Evolutionary conservation across 2,113 vertebrate genomes (phyloP).

Genomic region (Martes martes): DNA sequence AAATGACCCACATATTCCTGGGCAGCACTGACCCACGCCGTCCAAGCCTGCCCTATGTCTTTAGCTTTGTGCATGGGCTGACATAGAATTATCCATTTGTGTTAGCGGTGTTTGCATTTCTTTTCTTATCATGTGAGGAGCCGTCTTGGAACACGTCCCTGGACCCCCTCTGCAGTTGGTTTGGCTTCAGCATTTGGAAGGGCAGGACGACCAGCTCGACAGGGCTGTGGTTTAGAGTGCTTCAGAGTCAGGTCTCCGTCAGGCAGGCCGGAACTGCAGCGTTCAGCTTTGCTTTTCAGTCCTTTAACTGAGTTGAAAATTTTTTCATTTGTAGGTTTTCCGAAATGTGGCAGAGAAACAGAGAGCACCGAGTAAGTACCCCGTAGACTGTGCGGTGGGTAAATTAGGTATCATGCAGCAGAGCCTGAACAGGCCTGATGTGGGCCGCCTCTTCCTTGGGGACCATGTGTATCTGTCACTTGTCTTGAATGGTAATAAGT

Average conservation of each 20-base stretch:
- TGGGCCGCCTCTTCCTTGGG: accelerated
- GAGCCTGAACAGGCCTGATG: neutral
- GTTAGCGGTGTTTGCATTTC: neutral
- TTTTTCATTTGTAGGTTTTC: neutral
- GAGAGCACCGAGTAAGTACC: neutral
- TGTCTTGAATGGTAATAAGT: neutral
- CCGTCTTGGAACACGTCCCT: neutral
- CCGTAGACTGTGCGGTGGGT: neutral
- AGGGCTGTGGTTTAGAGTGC: neutral
- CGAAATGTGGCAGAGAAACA: accelerated
- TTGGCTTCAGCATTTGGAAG: neutral
- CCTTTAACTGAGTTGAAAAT: neutral
- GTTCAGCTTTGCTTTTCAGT: neutral
- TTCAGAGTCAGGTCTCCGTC: neutral
- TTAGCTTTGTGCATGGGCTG: neutral
- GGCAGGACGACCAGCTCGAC: neutral
- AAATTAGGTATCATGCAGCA: accelerated
- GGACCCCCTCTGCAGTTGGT: neutral
- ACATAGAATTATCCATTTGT: neutral
- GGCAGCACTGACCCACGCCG: accelerated
- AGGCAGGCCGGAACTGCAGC: neutral
- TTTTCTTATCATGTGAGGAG: neutral
- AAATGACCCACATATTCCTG: neutral
- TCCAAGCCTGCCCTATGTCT: neutral
- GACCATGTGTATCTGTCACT: neutral